Conservation (phyloP, 2,888 invertebrate genomes). For the Ptilodon capucinus region DNA sequence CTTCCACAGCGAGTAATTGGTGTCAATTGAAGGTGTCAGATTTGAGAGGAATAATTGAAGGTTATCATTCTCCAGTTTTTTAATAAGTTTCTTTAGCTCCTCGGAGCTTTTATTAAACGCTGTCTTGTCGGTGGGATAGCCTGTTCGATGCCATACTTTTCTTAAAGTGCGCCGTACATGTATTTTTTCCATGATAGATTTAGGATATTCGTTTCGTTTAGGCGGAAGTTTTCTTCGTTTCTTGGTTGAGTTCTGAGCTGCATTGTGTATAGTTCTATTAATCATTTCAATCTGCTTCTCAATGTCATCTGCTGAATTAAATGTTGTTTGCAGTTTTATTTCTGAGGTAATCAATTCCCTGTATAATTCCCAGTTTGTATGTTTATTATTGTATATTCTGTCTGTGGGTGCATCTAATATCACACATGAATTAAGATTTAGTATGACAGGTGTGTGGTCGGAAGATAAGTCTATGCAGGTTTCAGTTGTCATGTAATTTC, state of each 20-base stretch:
- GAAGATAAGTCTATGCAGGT: too few relatives aligned
- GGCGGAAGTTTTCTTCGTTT: slow-evolving; percentile 8
- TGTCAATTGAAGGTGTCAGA: not conserved
- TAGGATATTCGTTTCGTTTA: not conserved
- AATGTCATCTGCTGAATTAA: slow-evolving; percentile 8
- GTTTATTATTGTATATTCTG: too few relatives aligned
- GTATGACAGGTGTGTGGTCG: too few relatives aligned
- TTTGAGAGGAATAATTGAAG: not conserved
- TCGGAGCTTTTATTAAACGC: not conserved
- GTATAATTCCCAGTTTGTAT: slow-evolving; percentile 18
- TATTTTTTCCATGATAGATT: slow-evolving; percentile 2
- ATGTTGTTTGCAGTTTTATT: slow-evolving; percentile 6
- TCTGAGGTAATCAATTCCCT: slow-evolving; percentile 4
- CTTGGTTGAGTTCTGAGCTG: slow-evolving; percentile 7
- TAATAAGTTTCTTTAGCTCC: not conserved
- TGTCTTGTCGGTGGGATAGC: slow-evolving; percentile 3
- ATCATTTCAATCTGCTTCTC: too few relatives aligned
- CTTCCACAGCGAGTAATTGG: not conserved
- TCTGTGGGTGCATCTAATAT: too few relatives aligned
- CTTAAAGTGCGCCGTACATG: slow-evolving; percentile 7
- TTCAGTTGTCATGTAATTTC: too few relatives aligned
- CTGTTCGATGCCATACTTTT: slow-evolving; percentile 13
- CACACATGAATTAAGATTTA: too few relatives aligned
- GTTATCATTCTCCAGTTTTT: not conserved
- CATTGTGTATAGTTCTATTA: too few relatives aligned